Evolutionary conservation across 2,888 invertebrate genomes (phyloP), one percentile per base, ranked within the genome.

Genomic region (Endomychus coccineus): DNA sequence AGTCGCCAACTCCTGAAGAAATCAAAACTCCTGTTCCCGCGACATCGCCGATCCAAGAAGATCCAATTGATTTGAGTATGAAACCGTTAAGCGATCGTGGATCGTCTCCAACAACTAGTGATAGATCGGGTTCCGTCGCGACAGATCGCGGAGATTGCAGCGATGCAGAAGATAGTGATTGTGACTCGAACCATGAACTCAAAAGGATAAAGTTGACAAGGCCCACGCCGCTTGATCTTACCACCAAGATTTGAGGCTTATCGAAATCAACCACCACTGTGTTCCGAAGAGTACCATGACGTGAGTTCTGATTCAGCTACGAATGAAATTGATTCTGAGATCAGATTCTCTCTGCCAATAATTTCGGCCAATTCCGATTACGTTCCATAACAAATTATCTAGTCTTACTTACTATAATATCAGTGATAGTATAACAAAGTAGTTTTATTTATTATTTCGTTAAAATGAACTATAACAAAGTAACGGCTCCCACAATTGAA

Each of bases 21-120:
- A 46, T 47, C 16, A 43, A 49, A 4, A 42, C 44, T 13, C 66
- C 69, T 38, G 43, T 45, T 9, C 55, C 58, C 1, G 44, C 54
- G 2, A 51, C 45, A 3, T 56, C 62, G 1, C 70, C 69, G 0
- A 61, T 70, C 1, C 83, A 85, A 57, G 84, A 85, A 46, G 78
- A 80, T 56, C 87, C 87, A 2, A 86, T 87, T 61, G 87, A 87
- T 58, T 64, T 87, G 44, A 85, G 85, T 21, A 81, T 85, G 68
- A 83, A 80, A 54, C 73, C 78, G 1, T 72, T 72, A 13, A 80
- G 79, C 25, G n/a, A n/a, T n/a, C n/a, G n/a, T n/a, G 62, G 60
- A 1, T 62, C 62, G 1, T 63, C 63, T 0, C 64, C 65, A 6
- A 54, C 61, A 10, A 44, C 48, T 2, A 64, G 63, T 34, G 63